phyloP scores from a whole-genome alignment of 1,140 invertebrate genomes.

The Oncopodura yosiiana region DNA sequence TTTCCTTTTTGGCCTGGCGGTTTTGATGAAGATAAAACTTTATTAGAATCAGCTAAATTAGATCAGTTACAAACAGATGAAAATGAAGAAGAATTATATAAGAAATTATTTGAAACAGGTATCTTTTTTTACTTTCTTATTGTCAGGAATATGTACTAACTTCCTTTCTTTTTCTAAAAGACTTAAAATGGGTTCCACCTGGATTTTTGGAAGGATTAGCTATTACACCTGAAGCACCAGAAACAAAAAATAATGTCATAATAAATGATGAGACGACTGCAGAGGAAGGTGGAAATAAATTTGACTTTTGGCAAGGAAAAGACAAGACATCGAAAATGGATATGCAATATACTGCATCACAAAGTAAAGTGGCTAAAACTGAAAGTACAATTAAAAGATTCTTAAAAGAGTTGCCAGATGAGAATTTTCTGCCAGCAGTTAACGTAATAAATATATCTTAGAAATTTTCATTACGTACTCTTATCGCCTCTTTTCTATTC shows the following conservation, averaged over 20 bases:
- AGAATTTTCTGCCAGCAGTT: not conserved
- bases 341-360: constrained; percentile 5
- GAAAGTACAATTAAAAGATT: constrained; percentile 10
- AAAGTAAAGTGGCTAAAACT: constrained; percentile 14
- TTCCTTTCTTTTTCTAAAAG: not conserved
- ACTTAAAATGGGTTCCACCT: constrained; percentile 12
- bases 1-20: constrained; percentile 72
- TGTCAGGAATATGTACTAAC: constrained; percentile 8
- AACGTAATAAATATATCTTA: not conserved
- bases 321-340: not conserved
- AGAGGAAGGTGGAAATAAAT: not conserved
- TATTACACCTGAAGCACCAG: not conserved
- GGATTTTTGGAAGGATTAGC: constrained; percentile 2
- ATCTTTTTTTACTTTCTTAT: constrained; percentile 13
- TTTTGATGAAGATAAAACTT: constrained; percentile 49
- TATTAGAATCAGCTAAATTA: constrained; percentile 25
- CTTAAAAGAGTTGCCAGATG: constrained; percentile 17
- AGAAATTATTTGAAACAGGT: constrained; percentile 46
- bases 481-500: constrained; percentile 10
- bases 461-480: not conserved
- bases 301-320: constrained; percentile 26
- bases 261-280: not conserved
- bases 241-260: not conserved
- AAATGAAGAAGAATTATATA: constrained; percentile 36
- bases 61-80: constrained; percentile 33